A percentile compares a stretch with the other conserved stretches of the same genome.
Conservation (phyloP, 2,113 vertebrate genomes). For the Neotoma lepida region DNA sequence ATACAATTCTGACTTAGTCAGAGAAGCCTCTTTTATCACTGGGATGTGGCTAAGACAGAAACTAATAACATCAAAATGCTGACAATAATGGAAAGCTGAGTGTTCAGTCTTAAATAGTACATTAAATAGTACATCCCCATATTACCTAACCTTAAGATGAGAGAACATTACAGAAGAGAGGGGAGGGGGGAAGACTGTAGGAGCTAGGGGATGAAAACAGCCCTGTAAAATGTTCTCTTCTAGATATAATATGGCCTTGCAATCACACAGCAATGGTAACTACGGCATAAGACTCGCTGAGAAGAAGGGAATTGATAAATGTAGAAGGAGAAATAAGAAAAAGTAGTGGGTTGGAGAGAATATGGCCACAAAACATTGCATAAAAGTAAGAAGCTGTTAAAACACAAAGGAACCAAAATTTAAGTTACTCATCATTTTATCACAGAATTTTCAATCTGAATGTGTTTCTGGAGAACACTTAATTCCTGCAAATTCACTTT, state of each 20-base stretch:
- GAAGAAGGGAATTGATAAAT: not conserved
- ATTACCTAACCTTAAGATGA: not conserved
- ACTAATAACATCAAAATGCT: no score
- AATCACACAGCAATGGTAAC: not conserved
- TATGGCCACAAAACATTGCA: no score
- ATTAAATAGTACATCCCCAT: not conserved
- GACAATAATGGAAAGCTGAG: not conserved
- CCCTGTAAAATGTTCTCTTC: not conserved
- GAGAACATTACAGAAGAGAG: not conserved
- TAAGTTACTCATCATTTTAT: not conserved
- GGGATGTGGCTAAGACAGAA: not conserved
- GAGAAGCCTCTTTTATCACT: not conserved
- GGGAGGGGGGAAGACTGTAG: not conserved
- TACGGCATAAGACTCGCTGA: not conserved
- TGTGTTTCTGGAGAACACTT: not conserved
- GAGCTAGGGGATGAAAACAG: not conserved
- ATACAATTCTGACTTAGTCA: not conserved
- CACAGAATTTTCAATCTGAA: not conserved
- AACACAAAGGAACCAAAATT: not conserved
- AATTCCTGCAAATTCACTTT: not conserved
- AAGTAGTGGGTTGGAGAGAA: no score
- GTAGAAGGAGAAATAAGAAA: not conserved
- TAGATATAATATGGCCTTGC: not conserved
- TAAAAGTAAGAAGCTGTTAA: not conserved
- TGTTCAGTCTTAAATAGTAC: not conserved